Evolutionary conservation across 2,113 vertebrate genomes (phyloP).

Genomic region (Sinocyclocheilus grahami): DNA sequence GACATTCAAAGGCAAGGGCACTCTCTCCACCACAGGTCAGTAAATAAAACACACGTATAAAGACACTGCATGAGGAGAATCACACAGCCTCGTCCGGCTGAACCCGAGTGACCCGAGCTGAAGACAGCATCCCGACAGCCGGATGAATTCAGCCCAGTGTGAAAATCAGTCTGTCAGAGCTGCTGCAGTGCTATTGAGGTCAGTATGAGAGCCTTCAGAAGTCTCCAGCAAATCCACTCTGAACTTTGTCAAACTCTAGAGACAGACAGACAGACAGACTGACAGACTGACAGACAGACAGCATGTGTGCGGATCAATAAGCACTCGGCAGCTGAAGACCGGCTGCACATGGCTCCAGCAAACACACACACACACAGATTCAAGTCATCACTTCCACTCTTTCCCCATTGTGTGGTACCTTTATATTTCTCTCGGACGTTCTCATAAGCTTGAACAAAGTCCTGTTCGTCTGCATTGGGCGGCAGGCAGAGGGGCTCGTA

Average conservation of each 20-base stretch:
- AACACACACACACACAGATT: constrained; percentile 40
- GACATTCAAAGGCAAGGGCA: too few relatives aligned
- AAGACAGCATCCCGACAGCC: not conserved
- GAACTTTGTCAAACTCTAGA: constrained; percentile 48
- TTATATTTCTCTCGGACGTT: constrained; percentile 90
- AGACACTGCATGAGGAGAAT: not conserved
- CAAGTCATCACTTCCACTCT: constrained; percentile 45
- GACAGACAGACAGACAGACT: not conserved
- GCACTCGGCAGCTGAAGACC: constrained; percentile 45
- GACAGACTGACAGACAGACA: constrained; percentile 26
- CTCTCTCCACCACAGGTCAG: too few relatives aligned
- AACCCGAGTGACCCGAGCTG: not conserved
- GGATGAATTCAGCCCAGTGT: not conserved
- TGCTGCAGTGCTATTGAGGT: constrained; percentile 41
- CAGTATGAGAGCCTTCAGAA: constrained; percentile 12
- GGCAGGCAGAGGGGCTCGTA: constrained; percentile 77
- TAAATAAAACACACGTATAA: too few relatives aligned
- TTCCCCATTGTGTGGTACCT: constrained; percentile 73
- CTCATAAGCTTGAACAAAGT: constrained; percentile 91
- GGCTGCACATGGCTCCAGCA: constrained; percentile 36
- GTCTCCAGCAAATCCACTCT: constrained; percentile 56
- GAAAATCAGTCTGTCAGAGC: not conserved
- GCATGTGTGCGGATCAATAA: constrained; percentile 68
- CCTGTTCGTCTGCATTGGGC: constrained; percentile 85
- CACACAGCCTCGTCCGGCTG: not conserved